Base-by-base conservation (phyloP, 2,888 invertebrate species). In the Drosophila demipolita region DNA sequence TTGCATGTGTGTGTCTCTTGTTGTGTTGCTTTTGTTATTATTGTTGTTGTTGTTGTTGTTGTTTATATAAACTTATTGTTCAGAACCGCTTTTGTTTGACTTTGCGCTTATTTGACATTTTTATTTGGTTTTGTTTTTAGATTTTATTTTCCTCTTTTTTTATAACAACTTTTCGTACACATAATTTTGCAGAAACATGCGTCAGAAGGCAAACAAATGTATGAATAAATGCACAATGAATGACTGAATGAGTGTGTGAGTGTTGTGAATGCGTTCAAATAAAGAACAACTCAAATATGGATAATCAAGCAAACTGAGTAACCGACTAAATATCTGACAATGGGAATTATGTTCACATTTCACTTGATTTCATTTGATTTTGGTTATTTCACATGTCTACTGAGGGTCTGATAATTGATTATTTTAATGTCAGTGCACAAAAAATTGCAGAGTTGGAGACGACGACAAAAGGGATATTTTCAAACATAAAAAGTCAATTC, bases 81-180 rank as follows among this genome's bases (percentile, higher is more conserved):
- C 17, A 54, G 69, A 63, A 45, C 26, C 42, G 75, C 62, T 75
- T 86, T 90, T 87, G 90, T 87, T 87, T 90, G 75, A 80, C 82
- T 87, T 87, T 87, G 70, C 74, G 84, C 89, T 90, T 87, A 90
- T 87, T 90, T 87, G 90, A 89, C 90, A 86, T 82, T 84, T 87
- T 87, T 79, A 58, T 72, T 83, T 81, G 70, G 53, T 61, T 82
- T 70, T 69, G 62, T 60, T 61, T 40, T 26, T 45, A 45, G 11
- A 12, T 15, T 53, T 11, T 36, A 12, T 57, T 9, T 45, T 6
- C 29, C 12, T 20, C 35, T 53, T 63, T 75, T 73, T 52, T 61
- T 71, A 70, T 83, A 90, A 83, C 73, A 75, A 83, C 80, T 80
- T 87, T 87, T 88, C 29, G 29, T 29, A 82, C 89, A 77, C 87